Conservation (phyloP, 2,797 vertebrate species). For the Anabacerthia variegaticeps region DNA sequence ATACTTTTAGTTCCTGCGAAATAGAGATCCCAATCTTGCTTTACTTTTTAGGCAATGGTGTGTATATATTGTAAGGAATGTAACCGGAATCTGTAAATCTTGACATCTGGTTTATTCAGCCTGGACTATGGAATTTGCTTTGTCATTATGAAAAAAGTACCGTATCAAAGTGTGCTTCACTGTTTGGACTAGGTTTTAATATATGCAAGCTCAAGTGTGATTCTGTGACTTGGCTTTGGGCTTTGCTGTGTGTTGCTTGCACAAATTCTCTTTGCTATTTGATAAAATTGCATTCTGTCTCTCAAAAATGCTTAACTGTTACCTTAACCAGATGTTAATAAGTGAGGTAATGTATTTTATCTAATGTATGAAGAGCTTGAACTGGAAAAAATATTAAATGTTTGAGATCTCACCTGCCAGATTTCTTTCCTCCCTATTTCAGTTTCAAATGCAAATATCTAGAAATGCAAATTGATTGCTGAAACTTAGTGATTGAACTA, state of each 20-base stretch:
- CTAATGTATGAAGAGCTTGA: neutral
- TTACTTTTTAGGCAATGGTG: neutral
- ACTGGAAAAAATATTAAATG: neutral
- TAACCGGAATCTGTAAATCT: neutral
- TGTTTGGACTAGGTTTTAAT: neutral
- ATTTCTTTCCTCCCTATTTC: neutral
- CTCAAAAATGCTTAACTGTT: neutral
- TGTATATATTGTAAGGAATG: neutral
- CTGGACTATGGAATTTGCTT: neutral
- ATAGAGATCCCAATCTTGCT: neutral
- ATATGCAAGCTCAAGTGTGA: neutral
- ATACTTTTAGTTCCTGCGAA: neutral
- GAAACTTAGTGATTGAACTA: neutral
- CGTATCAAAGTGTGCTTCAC: neutral
- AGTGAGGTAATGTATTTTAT: neutral
- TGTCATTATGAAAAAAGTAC: neutral
- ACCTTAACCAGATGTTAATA: neutral
- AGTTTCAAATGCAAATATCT: neutral
- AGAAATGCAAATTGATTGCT: neutral
- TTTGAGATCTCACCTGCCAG: neutral
- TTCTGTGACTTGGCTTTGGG: neutral
- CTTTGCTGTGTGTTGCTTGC: neutral
- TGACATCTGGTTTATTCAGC: neutral
- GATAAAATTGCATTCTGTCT: neutral
- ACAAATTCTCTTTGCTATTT: neutral